Conservation (phyloP, 1,140 invertebrate species). For the Calliphora vicina region DNA sequence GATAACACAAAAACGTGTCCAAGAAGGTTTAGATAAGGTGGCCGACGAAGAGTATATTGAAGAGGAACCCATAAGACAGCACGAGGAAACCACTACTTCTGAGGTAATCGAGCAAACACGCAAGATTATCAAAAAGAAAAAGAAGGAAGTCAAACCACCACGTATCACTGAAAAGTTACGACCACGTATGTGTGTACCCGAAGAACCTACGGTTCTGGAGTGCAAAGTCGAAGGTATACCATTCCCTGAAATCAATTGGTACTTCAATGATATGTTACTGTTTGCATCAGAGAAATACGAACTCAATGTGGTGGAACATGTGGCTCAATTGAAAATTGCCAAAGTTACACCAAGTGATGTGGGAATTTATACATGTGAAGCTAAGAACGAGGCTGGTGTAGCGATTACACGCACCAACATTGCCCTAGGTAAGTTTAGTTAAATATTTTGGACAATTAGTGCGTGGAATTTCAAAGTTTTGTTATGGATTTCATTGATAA, state of each 20-base stretch:
- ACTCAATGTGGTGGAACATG: constrained; percentile 72
- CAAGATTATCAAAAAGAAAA: constrained; percentile 65
- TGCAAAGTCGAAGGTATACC: constrained; percentile 77
- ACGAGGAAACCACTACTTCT: constrained; percentile 64
- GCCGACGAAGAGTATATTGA: constrained; percentile 65
- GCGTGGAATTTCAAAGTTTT: background rate
- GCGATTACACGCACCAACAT: constrained; percentile 80
- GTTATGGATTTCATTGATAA: background rate
- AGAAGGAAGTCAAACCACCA: constrained; percentile 71
- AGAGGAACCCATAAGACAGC: constrained; percentile 59
- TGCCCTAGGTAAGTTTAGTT: constrained; percentile 65
- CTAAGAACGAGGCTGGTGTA: constrained; percentile 78
- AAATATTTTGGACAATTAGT: background rate
- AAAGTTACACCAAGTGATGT: constrained; percentile 77
- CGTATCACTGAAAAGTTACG: constrained; percentile 75
- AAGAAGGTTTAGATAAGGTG: constrained; percentile 64
- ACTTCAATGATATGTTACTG: constrained; percentile 84
- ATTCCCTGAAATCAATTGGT: constrained; percentile 84
- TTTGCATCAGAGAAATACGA: constrained; percentile 72
- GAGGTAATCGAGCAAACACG: constrained; percentile 57
- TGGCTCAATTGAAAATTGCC: constrained; percentile 74
- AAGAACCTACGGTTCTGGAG: constrained; percentile 70
- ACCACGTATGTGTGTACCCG: constrained; percentile 70
- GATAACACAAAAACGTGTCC: constrained; percentile 63
- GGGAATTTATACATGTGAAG: constrained; percentile 85